phyloP scores from a whole-genome alignment of 1,140 invertebrate species.

The Pseudoatta argentina region DNA sequence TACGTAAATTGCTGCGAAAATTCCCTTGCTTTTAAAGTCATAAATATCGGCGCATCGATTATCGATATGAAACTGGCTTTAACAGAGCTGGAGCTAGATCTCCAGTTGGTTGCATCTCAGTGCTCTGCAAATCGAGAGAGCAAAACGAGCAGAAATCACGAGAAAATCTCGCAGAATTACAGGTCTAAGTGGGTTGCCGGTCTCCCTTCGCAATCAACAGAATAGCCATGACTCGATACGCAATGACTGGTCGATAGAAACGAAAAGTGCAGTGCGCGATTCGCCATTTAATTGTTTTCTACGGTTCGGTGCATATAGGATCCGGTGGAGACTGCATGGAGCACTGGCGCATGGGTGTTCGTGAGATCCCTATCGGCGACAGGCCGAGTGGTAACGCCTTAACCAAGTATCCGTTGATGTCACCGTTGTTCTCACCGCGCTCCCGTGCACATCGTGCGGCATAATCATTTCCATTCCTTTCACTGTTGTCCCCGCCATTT shows the following conservation, averaged over 20 bases:
- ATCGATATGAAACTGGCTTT: background rate
- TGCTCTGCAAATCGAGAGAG: background rate
- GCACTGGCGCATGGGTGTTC: conserved; percentile 42
- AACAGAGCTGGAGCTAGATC: background rate
- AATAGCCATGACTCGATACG: background rate
- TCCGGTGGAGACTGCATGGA: background rate
- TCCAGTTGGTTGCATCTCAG: background rate
- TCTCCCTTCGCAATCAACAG: background rate
- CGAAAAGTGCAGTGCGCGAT: conserved; percentile 44
- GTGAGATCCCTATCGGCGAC: conserved; percentile 62
- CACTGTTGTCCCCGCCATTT: conserved; percentile 57
- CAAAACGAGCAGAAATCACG: background rate
- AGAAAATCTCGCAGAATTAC: background rate
- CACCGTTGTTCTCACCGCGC: conserved; percentile 59
- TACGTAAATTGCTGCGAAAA: background rate
- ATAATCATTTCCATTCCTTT: conserved; percentile 75
- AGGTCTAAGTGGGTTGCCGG: background rate
- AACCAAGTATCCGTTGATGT: conserved; percentile 59
- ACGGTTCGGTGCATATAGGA: conserved; percentile 24
- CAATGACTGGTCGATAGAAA: background rate
- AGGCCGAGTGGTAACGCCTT: conserved; percentile 51
- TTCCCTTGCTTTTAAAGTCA: background rate
- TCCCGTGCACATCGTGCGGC: conserved; percentile 26
- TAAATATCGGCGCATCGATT: background rate
- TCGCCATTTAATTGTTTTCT: conserved; percentile 58